Percentiles rank a stretch among this genome's conserved stretches.
phyloP scores from a whole-genome alignment of 2,113 vertebrate genomes.

The Miniopterus natalensis region DNA sequence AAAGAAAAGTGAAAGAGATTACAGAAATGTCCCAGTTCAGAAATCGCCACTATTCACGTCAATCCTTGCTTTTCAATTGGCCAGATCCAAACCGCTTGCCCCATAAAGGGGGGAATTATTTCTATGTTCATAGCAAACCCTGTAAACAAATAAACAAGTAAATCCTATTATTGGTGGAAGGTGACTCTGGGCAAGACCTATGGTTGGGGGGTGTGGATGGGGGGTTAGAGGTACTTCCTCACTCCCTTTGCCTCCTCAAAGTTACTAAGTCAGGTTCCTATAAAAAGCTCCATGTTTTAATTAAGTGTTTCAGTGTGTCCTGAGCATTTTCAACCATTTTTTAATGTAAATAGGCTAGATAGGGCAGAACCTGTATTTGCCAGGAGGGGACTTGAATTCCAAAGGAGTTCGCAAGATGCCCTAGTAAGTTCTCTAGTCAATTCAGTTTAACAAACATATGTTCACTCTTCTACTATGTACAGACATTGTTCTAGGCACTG shows the following conservation, averaged over 20 bases:
- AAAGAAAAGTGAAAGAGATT: not conserved
- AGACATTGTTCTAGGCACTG: not conserved
- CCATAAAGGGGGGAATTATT: not conserved
- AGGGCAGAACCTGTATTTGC: not conserved
- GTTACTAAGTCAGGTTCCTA: not conserved
- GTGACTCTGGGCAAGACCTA: not conserved
- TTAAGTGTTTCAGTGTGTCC: not conserved
- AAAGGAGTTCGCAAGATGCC: not conserved
- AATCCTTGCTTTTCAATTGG: not conserved
- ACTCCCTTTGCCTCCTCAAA: not conserved
- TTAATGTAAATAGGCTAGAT: constrained; percentile 1
- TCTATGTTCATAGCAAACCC: not conserved
- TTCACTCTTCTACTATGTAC: not conserved
- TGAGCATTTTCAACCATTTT: constrained; percentile 10
- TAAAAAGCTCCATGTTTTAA: not conserved
- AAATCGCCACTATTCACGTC: not conserved
- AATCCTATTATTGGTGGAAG: not conserved
- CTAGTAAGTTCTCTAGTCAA: not conserved
- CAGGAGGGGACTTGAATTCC: not conserved
- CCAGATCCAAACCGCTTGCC: not conserved
- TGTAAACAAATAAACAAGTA: constrained; percentile 34
- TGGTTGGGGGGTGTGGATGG: too few relatives aligned
- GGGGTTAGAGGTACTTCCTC: not conserved
- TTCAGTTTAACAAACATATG: not conserved
- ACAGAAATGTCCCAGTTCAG: not conserved